Conservation (phyloP, 2,797 vertebrate species). For the Furcifer pardalis region DNA sequence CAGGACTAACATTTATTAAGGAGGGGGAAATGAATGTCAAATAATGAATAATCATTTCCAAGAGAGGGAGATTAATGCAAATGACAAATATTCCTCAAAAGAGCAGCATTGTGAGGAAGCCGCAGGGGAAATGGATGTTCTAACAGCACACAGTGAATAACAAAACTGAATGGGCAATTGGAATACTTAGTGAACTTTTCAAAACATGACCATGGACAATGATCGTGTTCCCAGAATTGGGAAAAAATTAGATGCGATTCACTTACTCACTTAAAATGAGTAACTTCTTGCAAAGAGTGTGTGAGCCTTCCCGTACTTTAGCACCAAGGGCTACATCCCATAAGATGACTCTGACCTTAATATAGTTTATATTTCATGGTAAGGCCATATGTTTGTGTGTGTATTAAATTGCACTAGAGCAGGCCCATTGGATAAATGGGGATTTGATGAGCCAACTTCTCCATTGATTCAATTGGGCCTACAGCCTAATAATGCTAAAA, state of each 20-base stretch:
- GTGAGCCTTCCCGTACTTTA: neutral
- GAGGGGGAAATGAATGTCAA: slow-evolving; percentile 14
- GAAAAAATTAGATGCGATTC: neutral
- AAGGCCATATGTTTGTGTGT: neutral
- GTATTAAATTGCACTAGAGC: too few relatives aligned
- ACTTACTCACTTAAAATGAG: neutral
- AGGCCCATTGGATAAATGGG: too few relatives aligned
- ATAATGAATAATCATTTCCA: slow-evolving; percentile 19
- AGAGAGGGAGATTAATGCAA: neutral
- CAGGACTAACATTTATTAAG: neutral
- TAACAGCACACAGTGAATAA: neutral
- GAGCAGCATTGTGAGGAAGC: neutral
- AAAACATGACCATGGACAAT: neutral
- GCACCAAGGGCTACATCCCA: neutral
- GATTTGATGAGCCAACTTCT: too few relatives aligned
- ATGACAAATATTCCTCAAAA: neutral
- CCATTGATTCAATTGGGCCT: too few relatives aligned
- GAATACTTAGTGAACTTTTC: too few relatives aligned
- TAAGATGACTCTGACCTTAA: neutral
- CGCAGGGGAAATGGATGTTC: neutral
- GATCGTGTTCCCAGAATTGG: neutral
- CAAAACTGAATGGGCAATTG: neutral
- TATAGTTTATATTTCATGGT: neutral
- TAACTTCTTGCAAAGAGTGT: neutral
- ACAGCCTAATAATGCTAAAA: too few relatives aligned